Base-by-base conservation (phyloP, 2,797 vertebrate species). In the Gymnocypris eckloni region DNA sequence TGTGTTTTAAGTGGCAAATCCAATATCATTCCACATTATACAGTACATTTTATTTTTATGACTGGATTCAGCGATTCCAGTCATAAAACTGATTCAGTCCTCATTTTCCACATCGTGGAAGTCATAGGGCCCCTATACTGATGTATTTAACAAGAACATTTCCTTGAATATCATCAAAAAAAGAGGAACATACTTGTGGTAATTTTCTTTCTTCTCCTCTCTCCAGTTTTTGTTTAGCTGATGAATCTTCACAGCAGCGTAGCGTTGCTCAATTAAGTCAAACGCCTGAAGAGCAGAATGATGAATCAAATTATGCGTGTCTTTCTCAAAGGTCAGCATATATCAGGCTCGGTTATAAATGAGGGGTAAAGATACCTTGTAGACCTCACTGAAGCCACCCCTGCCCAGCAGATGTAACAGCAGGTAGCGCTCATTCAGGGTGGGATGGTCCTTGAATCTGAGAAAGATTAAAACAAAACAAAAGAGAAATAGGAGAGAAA, bases 171-270 rank as follows among this genome's bases (percentile, higher is more conserved):
- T 16, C 25, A 76, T 59, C 64, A 84, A 39, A 54, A 54, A 9
- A 64, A 15, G 41, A 56, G 18, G 28, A 61, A 78, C 94, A 88
- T 97, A 99, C 98, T 99, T 99, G 94, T 99, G 98, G 92, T 99
- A 99, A 93, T 99, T 99, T 94, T 99, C 98, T 91, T 99, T 99
- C 92, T 99, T 99, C 94, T 99, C 98, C 90, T 99, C 98, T 90
- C 98, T 97, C 98, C 98, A 99, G 95, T 98, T 99, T 94, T 99
- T 99, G 95, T 99, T 99, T 90, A 99, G 97, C 92, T 99, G 98
- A 91, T 99, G 98, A 91, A 99, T 99, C 95, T 99, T 99, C 94
- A 99, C 98, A 95, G 98, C 98, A 93, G 98, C 97, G 0, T 99
- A 99, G 92, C 98, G 95, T 96, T 99, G 98, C 92, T 99, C 98